Base-by-base conservation (phyloP, 2,113 vertebrate species). In the Delphinus delphis region DNA sequence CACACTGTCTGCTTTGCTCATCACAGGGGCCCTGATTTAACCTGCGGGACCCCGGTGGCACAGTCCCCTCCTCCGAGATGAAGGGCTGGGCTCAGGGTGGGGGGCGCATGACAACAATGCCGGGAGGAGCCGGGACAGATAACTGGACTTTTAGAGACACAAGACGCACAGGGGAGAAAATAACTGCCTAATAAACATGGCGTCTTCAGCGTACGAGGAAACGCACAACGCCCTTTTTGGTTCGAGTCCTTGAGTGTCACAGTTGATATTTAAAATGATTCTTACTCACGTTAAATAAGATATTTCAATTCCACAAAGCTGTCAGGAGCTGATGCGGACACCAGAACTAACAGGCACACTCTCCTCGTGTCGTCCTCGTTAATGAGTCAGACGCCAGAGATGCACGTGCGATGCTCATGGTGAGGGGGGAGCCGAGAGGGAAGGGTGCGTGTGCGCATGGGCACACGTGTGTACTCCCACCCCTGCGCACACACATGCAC, bases 281-380 rank as follows among this genome's bases (percentile, higher is more conserved):
- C 98, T 98, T 97, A 92, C 98, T 98, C 97, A 95, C 98, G 98
- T 98, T 98, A 98, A 99, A 98, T 97, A 98, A 98, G 99, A 98
- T 98, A 98, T 99, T 99, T 98, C 98, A 98, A 97, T 98, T 96
- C 93, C 98, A 97, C 21, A n/a, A 98, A 98, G 98, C 99, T 99
- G 99, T 98, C 99, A 98, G 97, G 95, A 90, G 65, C 95, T 77
- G 98, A 96, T 67, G 97, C 50, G 86, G 98, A 98, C 97, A 96
- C 96, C 92, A 65, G 98, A 98, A 98, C 60, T 98, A 98, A 99
- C 76, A 97, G 99, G 74, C 97, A 70, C 21, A 8, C 97, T 98
- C 98, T 99, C 98, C 98, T 98, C 98, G 98, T 21, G 25, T 98
- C 97, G 98, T 99, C 98, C 98, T 98, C 93, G 62, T 92, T 97